Base-by-base conservation (phyloP, 2,113 vertebrate genomes). In the Menura novaehollandiae region DNA sequence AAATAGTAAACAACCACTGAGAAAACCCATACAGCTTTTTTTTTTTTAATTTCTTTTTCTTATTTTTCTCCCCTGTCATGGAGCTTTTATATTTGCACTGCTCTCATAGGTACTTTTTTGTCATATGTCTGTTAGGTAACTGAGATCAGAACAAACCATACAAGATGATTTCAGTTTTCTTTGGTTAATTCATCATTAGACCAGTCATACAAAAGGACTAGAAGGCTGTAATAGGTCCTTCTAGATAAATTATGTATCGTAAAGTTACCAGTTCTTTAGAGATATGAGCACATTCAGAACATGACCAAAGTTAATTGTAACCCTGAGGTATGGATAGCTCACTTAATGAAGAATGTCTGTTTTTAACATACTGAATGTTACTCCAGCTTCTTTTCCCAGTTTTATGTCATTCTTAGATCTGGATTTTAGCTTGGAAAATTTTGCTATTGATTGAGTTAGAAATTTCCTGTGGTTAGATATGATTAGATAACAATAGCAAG, bases 1-100 rank as follows among this genome's bases (percentile, higher is more conserved):
- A 98, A 94, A 98, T 98, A 94, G 94, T 98, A 67, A 99, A 99
- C 58, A 98, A 98, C 75, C 98, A 98, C 96, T 99, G 96, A 98
- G 89, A 47, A 89, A 97, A 94, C 35, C 23, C 30, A 39, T 60
- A 28, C 21, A 35, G 62, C 39, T 20, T 75, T 68, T 39, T n/a
- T 15, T 30, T 30, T 52, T 24, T n/a, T 12, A 27, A n/a, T 43
- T 64, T n/a, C 1, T 32, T 51, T 43, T 35, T 11, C 5, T 52
- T 39, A 13, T 23, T 55, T 49, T 2, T 3, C 7, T 60, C 8
- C 15, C 6, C 1, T 20, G 4, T 58, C 12, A 20, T 16, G 58
- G 26, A 86, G 39, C 47, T 84, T 58, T 91, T 74, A 30, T 66
- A 16, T 90, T 88, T 96, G 68, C 41, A 87, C 87, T 77, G 51